Base-by-base conservation (phyloP, 2,113 vertebrate species). In the Ctenodactylus gundi region DNA sequence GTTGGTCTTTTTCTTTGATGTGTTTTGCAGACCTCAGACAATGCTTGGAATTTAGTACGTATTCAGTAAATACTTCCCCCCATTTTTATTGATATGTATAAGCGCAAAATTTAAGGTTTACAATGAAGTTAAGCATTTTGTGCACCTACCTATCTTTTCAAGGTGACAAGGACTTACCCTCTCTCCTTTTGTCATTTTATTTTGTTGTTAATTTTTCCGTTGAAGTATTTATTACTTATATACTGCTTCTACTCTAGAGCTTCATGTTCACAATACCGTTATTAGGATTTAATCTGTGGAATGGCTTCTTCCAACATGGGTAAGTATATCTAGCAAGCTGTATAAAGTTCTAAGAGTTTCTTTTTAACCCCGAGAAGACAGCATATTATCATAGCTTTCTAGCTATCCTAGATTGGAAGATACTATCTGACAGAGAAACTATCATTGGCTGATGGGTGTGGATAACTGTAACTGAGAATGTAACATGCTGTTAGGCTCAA, bases 321-420 rank as follows among this genome's bases (percentile, higher is more conserved):
- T 97, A 97, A 96, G 67, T 82, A 55, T 39, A 96, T 84, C 95
- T 85, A 92, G 97, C 90, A 96, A 97, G 95, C 77, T 88, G 53
- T 89, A 90, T 93, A 82, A 93, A 97, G 65, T 91, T 97, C 78
- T 75, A 94, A 93, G 72, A 68, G 88, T 96, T 97, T 97, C 90
- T 98, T 97, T 97, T 97, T 88, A 97, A 88, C 83, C 31, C 65
- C 91, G 92, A 82, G 75, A 97, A 96, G 94, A 97, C 95, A 95
- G 97, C 88, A 95, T 84, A 94, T 97, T 95, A 91, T 88, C 95
- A 96, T 97, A 62, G 21, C 90, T 89, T 95, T 97, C 94, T 94
- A 96, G 94, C 80, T 97, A 96, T 95, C 90, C 91, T 97, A 96
- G 82, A 92, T 75, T 70, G 94, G 90, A 94, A 96, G 96, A 97